phyloP scores from a whole-genome alignment of 2,797 vertebrate species.

The Euthynnus affinis region DNA sequence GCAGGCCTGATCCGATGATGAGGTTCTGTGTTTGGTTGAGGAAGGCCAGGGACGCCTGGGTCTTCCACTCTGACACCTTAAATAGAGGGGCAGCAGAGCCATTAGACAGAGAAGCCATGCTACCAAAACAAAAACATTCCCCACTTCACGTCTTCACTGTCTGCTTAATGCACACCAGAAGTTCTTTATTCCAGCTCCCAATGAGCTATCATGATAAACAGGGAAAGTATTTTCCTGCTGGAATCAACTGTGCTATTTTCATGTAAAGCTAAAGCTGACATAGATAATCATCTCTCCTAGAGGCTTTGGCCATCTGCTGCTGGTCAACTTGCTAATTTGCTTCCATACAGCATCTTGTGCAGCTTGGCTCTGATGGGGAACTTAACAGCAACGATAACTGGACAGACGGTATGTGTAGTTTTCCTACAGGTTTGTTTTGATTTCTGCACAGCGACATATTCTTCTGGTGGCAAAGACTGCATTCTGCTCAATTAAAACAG shows the following conservation, averaged over 20 bases:
- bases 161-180: neutral
- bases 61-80: slow-evolving; percentile 94
- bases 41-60: slow-evolving; percentile 92
- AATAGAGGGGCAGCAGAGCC: slow-evolving; percentile 1
- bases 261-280: neutral
- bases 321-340: neutral
- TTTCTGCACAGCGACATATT: neutral
- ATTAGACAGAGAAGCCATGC: neutral
- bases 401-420: neutral
- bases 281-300: neutral
- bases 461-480: too few species aligned
- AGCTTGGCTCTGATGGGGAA: neutral
- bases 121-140: neutral
- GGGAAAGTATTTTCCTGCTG: neutral
- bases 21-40: slow-evolving; percentile 97
- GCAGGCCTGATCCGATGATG: slow-evolving; percentile 91
- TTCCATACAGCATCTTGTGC: neutral
- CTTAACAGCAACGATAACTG: neutral
- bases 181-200: neutral
- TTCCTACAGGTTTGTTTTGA: neutral
- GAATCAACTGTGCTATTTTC: neutral
- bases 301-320: neutral
- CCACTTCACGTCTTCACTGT: too few species aligned
- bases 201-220: too few species aligned
- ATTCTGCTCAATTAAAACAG: neutral